These are phyloP conservation scores for Holocentrus rufus DNA, from an alignment of 2,797 vertebrate species.

Conservation along the genomic window DNA sequence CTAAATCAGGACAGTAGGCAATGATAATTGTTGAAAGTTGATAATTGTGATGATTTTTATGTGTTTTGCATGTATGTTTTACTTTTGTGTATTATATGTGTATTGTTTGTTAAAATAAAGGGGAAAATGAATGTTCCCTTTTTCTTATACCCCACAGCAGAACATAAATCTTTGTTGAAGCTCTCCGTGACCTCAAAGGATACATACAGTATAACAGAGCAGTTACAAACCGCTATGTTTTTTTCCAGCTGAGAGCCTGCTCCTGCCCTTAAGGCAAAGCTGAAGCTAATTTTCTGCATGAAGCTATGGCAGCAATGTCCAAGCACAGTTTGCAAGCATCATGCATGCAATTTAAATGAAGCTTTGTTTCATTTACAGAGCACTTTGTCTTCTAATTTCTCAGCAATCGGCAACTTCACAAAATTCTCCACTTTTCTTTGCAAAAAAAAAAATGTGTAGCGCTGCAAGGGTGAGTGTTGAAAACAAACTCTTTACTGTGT, in stretches of 20 bases:
- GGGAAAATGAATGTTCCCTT: background rate
- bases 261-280: constrained; percentile 23
- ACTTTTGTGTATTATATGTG: too few species aligned
- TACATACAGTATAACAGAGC: background rate
- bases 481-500: constrained; percentile 1
- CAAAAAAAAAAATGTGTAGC: background rate
- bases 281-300: constrained; percentile 39
- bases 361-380: constrained; percentile 38
- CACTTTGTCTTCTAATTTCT: constrained; percentile 33
- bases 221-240: constrained; percentile 1
- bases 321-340: constrained; percentile 34
- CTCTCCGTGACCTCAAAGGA: too few species aligned
- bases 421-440: constrained; percentile 19
- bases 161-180: background rate
- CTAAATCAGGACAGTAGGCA: too few species aligned
- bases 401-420: constrained; percentile 26
- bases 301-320: constrained; percentile 25
- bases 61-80: too few species aligned
- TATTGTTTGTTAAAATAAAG: too few species aligned
- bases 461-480: background rate
- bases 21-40: too few species aligned
- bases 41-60: too few species aligned
- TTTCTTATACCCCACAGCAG: background rate
- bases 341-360: constrained; percentile 26
- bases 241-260: constrained; percentile 5